A percentile compares a stretch with the other conserved stretches of the same genome.
Conservation (phyloP, 2,797 vertebrate species). For the Poeciliopsis turneri region DNA sequence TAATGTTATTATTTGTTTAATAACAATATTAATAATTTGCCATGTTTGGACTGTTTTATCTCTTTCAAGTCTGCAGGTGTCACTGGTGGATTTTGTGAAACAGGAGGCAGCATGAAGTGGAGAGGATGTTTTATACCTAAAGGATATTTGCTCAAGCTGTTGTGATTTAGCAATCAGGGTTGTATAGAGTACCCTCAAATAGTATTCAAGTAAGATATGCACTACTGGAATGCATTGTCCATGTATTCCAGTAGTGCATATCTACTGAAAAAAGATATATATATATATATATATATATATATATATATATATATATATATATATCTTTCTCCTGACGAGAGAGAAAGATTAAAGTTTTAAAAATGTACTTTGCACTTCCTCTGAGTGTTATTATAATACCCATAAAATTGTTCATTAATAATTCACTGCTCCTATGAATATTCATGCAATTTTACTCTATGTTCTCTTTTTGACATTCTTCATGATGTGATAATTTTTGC, state of each 20-base stretch:
- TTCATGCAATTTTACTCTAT: not conserved
- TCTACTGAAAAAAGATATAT: too few relatives aligned
- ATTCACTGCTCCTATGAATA: not conserved
- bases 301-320: too few relatives aligned
- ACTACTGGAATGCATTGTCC: too few relatives aligned
- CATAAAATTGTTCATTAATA: not conserved
- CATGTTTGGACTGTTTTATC: not conserved
- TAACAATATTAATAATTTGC: not conserved
- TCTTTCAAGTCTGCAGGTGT: constrained; percentile 75
- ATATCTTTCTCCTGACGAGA: not conserved
- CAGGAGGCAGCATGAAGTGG: constrained; percentile 72
- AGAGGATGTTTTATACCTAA: constrained; percentile 78
- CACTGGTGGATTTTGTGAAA: constrained; percentile 81
- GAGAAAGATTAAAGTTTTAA: not conserved
- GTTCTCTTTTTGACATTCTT: not conserved
- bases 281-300: too few relatives aligned
- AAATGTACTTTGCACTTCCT: not conserved
- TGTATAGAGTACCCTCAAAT: too few relatives aligned
- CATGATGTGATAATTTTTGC: not conserved
- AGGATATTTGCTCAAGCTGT: constrained; percentile 79
- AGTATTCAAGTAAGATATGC: too few relatives aligned
- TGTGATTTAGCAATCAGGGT: constrained; percentile 27
- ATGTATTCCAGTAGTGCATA: too few relatives aligned
- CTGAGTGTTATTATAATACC: not conserved
- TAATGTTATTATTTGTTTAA: not conserved